A percentile compares a stretch with the other conserved stretches of the same genome.
Conservation (phyloP, 2,888 invertebrate genomes). For the Caenorhabditis macrosperma region DNA sequence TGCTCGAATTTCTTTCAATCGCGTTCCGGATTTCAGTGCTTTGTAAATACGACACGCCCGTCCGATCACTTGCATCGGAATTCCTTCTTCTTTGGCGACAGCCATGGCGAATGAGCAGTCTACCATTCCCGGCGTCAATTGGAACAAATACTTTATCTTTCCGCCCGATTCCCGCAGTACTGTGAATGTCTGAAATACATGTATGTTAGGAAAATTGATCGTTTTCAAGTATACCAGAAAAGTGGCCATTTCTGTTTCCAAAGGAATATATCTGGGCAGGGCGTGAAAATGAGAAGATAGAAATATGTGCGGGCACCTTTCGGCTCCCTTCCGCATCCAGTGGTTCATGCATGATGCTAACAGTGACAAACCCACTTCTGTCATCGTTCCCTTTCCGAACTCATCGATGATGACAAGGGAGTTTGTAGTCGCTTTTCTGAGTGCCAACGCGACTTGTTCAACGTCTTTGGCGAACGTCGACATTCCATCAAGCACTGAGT, state of each 20-base stretch:
- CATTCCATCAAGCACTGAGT: conserved; percentile 87
- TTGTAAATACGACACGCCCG: conserved; percentile 82
- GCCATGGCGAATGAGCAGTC: conserved; percentile 85
- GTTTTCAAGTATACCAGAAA: conserved; percentile 56
- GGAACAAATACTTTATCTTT: conserved; percentile 56
- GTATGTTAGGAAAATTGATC: not conserved
- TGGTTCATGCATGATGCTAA: conserved; percentile 86
- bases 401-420: conserved; percentile 91
- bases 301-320: conserved; percentile 86
- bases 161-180: conserved; percentile 53
- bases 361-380: conserved; percentile 87
- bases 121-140: conserved; percentile 84
- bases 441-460: conserved; percentile 87
- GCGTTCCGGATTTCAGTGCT: conserved; percentile 26
- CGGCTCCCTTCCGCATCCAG: conserved; percentile 83
- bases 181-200: conserved; percentile 57
- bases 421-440: conserved; percentile 84
- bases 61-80: conserved; percentile 83
- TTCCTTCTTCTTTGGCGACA: conserved; percentile 85
- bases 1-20: conserved; percentile 18
- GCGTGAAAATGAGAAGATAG: conserved; percentile 88
- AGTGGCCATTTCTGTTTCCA: conserved; percentile 40
- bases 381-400: conserved; percentile 89
- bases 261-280: conserved; percentile 80
- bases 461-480: conserved; percentile 91